These are phyloP conservation scores for Halictus ligatus DNA, from an alignment of 2,888 invertebrate genomes.

Conservation along the genomic window DNA sequence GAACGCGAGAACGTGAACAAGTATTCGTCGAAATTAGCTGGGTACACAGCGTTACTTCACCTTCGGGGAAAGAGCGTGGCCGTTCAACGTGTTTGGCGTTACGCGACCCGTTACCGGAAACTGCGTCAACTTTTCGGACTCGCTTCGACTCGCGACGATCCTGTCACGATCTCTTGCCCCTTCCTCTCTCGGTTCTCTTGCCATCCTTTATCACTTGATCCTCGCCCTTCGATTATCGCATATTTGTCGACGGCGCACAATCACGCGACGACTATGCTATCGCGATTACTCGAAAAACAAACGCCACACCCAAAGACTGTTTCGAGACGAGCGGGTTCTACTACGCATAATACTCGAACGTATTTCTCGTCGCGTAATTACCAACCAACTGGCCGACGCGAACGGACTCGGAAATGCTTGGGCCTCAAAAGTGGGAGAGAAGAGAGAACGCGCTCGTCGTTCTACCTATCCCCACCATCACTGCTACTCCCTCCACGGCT, in stretches of 20 bases:
- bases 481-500: background rate
- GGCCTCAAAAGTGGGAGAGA: slow-evolving; percentile 50
- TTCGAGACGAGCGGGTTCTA: slow-evolving; percentile 1
- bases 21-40: background rate
- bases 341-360: slow-evolving; percentile 29
- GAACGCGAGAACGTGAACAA: background rate
- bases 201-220: background rate
- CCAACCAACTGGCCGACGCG: slow-evolving; percentile 50
- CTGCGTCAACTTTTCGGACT: slow-evolving; percentile 4
- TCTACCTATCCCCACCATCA: slow-evolving; percentile 19
- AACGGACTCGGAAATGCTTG: slow-evolving; percentile 49
- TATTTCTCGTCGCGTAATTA: slow-evolving; percentile 44
- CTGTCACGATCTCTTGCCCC: background rate
- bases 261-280: background rate
- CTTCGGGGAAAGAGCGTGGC: background rate
- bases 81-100: slow-evolving; percentile 1
- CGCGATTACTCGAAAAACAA: slow-evolving; percentile 20
- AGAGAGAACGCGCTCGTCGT: slow-evolving; percentile 25
- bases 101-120: slow-evolving; percentile 20
- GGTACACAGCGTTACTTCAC: slow-evolving; percentile 16
- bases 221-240: background rate
- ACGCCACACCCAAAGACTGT: slow-evolving; percentile 58
- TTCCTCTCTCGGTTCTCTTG: background rate
- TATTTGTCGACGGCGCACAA: background rate
- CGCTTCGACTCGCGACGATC: background rate